Base-by-base conservation (phyloP, 2,113 vertebrate species). In the Aphelocoma coerulescens region DNA sequence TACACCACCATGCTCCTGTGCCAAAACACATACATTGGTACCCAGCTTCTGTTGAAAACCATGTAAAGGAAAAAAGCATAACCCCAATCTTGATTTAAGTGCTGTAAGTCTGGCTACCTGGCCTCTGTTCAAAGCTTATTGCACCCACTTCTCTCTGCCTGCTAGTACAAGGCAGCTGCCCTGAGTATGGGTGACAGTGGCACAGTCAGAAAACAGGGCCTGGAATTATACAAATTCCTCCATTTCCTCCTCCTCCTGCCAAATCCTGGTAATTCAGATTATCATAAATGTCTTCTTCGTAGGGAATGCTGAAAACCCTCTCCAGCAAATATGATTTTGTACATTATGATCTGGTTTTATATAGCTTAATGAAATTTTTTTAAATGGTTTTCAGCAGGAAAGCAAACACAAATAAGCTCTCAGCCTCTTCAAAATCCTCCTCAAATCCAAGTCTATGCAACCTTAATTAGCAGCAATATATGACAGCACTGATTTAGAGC, bases 251-350 rank as follows among this genome's bases (percentile, higher is more conserved):
- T 61, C 48, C 17, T 74, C 17, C 65, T 21, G 26, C 28, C 4
- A 11, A 87, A 75, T 82, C 58, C 35, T 1, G 0, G 27, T 73
- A 61, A 54, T 74, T 84, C 48, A 59, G 59, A 61, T 7, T 7
- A 75, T 66, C 69, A 32, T 55, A 59, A 89, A 88, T 67, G 2
- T 63, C n/a, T 63, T n/a, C 44, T 75, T 87, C 75, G 24, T 23
- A 85, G 57, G 74, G 71, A 90, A 65, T 30, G 16, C 30, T 51
- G 26, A 88, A 93, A 95, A 30, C 66, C 33, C 9, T 66, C 74
- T 81, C 85, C 49, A 48, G 73, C 10, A 80, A 65, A 46, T 58
- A 57, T 28, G 43, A 66, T 89, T 89, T 69, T 39, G 28, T 59
- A 58, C 48, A 41, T 81, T 81, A 67, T 23, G 15, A 41, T 76